Base-by-base conservation (phyloP, 2,113 vertebrate genomes). In the Tachysurus fulvidraco region DNA sequence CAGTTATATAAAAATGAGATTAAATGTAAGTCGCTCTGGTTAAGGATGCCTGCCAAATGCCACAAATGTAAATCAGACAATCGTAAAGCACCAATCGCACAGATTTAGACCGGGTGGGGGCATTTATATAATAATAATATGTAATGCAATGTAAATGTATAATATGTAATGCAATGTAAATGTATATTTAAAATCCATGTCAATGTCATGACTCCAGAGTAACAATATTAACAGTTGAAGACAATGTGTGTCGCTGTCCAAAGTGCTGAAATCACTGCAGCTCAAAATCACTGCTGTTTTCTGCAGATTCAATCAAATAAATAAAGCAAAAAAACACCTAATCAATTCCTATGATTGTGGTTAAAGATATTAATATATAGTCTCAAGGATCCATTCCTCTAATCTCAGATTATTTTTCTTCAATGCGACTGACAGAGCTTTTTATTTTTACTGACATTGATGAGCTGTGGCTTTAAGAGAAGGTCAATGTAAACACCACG, bases 251-350 rank as follows among this genome's bases (percentile, higher is more conserved):
- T 25, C 12, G 78, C 78, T 81, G 78, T 81, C 55, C 55, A 25
- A 3, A 14, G 78, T 81, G 55, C 78, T 81, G 78, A 81, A 60
- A 81, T 44, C 55, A 81, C 78, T 60, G 77, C 77, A 79, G 77
- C 54, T 36, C 76, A 9, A 54, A 16, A 25, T 57, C n/a, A 55
- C n/a, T 57, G 16, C 77, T 30, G 76, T 30, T 77, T 77, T 0
- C 73, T 50, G 4, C 19, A 74, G 23, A 54, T 13, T 13, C 13
- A 60, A 60, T 17, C 16, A 5, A 60, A 54, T 54, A 9, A 54
- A 54, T 54, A 52, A 59, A 13, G 1, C 10, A 59, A 59, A 64
- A 4, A 64, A 69, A 69, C 69, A 73, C 10, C 71, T 9, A 8
- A 55, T 19, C 25, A 54, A 28, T 78, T 25, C 55, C 78, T 44